Evolutionary conservation across 2,888 invertebrate genomes (phyloP), one percentile per base, ranked within the genome.

Genomic region (Andrena haemorrhoa): DNA sequence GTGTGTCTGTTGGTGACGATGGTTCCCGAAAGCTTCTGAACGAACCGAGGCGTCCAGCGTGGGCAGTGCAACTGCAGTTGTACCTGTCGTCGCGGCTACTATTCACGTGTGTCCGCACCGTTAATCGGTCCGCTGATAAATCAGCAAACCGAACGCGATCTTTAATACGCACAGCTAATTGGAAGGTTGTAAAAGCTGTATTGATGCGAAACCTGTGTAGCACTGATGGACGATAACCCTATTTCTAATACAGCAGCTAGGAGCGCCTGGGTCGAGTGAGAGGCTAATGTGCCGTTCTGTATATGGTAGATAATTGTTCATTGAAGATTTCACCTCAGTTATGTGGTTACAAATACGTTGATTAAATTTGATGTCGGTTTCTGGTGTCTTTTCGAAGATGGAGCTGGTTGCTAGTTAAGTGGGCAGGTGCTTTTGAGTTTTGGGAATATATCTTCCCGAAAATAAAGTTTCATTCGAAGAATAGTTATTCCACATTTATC

Each of bases 71-170:
- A 41, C 35, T 66, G 69, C 63, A 60, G 29, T 58, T 58, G 76
- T 72, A 82, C 71, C 64, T 72, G 60, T 49, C 51, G 51, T 26
- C 53, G 31, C 53, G 63, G 35, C 74, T 64, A 80, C 63, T 73
- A 83, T 79, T 75, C 53, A 68, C 68, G 63, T 64, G 60, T 49
- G 47, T 74, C 70, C 31, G 71, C 80, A 75, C 75, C 79, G 83
- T 86, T 86, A 86, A 80, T 78, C 70, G 79, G 73, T 47, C 72
- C 58, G 74, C 75, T 56, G 73, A 20, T 83, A 68, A 86, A 83
- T 86, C 63, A 77, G 80, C 66, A 35, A 63, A 31, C 53, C 23
- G 23, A 20, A 56, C 23, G 31, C 26, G 41, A 60, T 71, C 58
- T 56, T 79, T 75, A 83, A 78, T 77, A 70, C 26, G 12, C 53